phyloP scores from a whole-genome alignment of 2,113 vertebrate genomes.

The Motacilla alba region DNA sequence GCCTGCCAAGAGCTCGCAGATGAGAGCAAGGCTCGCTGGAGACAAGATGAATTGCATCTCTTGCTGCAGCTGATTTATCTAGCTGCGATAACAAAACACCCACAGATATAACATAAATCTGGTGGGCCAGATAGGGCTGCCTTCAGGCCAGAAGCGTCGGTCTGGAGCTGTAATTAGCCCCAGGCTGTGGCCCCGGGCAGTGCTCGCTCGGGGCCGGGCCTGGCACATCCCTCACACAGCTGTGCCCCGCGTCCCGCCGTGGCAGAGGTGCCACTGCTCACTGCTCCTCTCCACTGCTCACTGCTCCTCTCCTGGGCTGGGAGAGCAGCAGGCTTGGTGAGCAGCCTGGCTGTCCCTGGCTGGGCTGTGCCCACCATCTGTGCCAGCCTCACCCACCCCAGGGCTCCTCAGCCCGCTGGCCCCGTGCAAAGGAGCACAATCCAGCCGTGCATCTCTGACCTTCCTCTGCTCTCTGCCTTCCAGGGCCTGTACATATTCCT shows the following conservation, averaged over 20 bases:
- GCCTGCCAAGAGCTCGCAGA: slow-evolving; percentile 61
- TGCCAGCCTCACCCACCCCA: neutral
- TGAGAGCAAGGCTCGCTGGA: slow-evolving; percentile 24
- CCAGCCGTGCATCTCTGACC: rapidly evolving
- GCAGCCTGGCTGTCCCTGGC: neutral
- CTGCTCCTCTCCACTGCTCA: rapidly evolving
- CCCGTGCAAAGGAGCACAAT: neutral
- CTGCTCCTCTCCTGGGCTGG: rapidly evolving
- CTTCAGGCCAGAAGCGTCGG: neutral
- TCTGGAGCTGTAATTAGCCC: slow-evolving; percentile 74
- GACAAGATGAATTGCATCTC: slow-evolving; percentile 55
- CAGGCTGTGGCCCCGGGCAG: slow-evolving; percentile 59
- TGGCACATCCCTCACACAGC: neutral
- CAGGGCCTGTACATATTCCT: slow-evolving; percentile 93
- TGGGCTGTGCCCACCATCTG: neutral
- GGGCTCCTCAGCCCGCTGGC: neutral
- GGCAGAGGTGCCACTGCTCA: rapidly evolving
- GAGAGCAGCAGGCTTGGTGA: neutral
- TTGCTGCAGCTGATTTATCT: slow-evolving; percentile 69
- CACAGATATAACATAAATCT: slow-evolving; percentile 71
- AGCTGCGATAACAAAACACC: slow-evolving; percentile 61
- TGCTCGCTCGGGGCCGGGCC: neutral
- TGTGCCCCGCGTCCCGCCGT: neutral
- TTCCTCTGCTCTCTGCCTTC: neutral
- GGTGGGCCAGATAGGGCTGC: slow-evolving; percentile 42